Conservation (phyloP, 2,888 invertebrate genomes). For the Entomobrya multifasciata region DNA sequence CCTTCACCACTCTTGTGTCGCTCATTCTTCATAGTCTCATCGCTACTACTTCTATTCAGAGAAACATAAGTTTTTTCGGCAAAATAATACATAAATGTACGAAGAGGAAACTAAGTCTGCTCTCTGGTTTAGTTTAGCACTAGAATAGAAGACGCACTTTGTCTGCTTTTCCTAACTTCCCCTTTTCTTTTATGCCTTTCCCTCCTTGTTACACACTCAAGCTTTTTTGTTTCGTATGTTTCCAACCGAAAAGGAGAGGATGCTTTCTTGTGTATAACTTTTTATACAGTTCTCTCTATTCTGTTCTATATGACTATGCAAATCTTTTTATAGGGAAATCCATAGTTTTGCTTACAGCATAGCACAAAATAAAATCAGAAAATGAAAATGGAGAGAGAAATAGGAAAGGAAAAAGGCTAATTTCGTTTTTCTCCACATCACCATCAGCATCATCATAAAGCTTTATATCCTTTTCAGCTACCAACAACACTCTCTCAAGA, state of each 20-base stretch:
- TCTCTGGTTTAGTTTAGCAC: neutral
- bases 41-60: neutral
- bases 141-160: constrained; percentile 8
- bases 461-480: constrained; percentile 36
- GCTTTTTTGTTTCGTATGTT: neutral
- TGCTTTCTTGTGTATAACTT: neutral
- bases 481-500: constrained; percentile 52
- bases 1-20: constrained; percentile 33
- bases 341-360: constrained; percentile 19
- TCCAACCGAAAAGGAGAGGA: neutral
- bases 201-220: neutral
- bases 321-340: constrained; percentile 13
- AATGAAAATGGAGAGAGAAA: neutral
- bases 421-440: constrained; percentile 31
- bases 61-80: constrained; percentile 32
- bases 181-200: constrained; percentile 12
- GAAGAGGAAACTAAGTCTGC: constrained; percentile 17
- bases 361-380: neutral
- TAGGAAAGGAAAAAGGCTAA: constrained; percentile 47
- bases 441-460: constrained; percentile 39
- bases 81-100: constrained; percentile 20
- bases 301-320: too few species aligned
- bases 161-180: constrained; percentile 13
- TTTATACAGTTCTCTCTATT: neutral
- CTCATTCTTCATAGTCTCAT: constrained; percentile 6